Evolutionary conservation across 2,888 invertebrate genomes (phyloP).

Genomic region (Cosmia pyralina): DNA sequence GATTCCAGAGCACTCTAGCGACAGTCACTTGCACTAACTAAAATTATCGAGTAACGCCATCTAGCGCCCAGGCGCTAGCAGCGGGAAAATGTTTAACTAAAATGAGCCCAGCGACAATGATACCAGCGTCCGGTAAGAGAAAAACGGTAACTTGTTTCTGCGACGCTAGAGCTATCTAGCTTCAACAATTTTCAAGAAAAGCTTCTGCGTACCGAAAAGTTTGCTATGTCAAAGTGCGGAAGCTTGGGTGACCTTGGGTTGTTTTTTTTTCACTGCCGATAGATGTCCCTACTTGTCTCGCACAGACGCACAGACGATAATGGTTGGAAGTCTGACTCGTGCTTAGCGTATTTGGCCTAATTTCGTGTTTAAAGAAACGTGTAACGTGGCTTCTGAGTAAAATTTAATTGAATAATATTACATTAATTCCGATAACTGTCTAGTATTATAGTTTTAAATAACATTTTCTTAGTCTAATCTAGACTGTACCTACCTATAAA

Average conservation of each 20-base stretch:
- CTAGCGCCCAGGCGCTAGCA: not conserved
- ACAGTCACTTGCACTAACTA: not conserved
- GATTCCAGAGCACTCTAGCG: conserved; percentile 34
- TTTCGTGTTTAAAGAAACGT: conserved; percentile 40
- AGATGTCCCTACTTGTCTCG: conserved; percentile 59
- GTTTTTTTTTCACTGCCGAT: conserved; percentile 9
- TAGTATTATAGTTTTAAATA: not conserved
- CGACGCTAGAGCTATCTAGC: conserved; percentile 21
- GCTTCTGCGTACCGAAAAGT: not conserved
- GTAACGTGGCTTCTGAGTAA: conserved; percentile 20
- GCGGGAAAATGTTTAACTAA: conserved; percentile 25
- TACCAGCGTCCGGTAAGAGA: conserved; percentile 21
- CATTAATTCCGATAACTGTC: not conserved
- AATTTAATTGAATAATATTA: conserved; percentile 9
- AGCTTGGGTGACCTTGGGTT: not conserved
- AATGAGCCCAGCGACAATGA: not conserved
- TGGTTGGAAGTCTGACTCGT: conserved; percentile 18
- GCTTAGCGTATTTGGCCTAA: conserved; percentile 47
- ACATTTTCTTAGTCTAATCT: not conserved
- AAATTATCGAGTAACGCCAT: conserved; percentile 21
- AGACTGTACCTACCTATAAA: not conserved
- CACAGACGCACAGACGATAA: conserved; percentile 1
- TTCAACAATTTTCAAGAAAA: not conserved
- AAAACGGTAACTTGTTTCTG: conserved; percentile 22
- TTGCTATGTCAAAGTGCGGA: not conserved